Evolutionary conservation across 2,113 vertebrate species (phyloP).

Genomic region (Chaetodon auriga): DNA sequence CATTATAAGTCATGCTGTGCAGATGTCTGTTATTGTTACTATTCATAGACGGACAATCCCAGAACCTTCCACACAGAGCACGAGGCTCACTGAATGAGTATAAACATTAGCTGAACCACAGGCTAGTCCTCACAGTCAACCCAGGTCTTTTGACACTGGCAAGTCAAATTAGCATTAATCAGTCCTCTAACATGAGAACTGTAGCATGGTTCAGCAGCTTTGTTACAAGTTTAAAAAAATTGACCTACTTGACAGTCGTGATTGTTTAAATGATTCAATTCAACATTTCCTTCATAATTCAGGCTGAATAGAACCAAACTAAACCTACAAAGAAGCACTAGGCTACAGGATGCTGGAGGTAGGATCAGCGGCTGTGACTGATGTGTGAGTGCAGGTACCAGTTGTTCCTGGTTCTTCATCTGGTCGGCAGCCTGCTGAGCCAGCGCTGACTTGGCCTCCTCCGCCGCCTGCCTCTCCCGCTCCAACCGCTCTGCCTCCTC

Average conservation of each 20-base stretch:
- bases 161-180: not conserved
- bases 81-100: not conserved
- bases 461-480: constrained; percentile 89
- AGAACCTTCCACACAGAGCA: no score
- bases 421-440: constrained; percentile 96
- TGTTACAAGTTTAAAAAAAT: no score
- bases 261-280: no score
- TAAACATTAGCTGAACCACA: no score
- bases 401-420: constrained; percentile 97
- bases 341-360: no score
- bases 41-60: no score
- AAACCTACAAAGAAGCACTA: not conserved
- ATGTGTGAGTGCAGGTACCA: constrained; percentile 79
- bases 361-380: not conserved
- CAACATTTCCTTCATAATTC: not conserved
- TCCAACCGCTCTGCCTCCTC: constrained; percentile 95
- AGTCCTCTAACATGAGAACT: not conserved
- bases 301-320: no score
- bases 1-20: no score
- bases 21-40: no score
- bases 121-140: not conserved
- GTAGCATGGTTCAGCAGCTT: no score
- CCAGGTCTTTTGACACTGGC: not conserved
- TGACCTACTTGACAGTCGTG: no score
- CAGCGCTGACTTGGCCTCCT: constrained; percentile 92